Evolutionary conservation across 2,888 invertebrate species (phyloP).

Genomic region (Tromatobia lineatoria): DNA sequence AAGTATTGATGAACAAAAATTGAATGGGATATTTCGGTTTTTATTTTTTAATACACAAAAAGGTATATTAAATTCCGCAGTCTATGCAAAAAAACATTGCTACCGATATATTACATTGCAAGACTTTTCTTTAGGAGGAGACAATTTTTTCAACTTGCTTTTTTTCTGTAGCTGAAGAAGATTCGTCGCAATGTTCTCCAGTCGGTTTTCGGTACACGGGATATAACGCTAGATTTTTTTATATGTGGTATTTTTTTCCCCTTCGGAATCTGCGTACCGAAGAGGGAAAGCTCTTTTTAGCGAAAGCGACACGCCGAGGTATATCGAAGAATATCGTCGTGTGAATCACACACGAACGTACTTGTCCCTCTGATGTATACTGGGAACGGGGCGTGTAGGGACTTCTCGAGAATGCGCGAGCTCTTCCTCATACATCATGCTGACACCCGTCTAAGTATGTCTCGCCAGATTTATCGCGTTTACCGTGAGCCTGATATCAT

Average conservation of each 20-base stretch:
- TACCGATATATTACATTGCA: no score
- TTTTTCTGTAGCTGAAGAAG: constrained; percentile 31
- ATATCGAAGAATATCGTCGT: constrained; percentile 66
- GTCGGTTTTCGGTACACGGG: constrained; percentile 67
- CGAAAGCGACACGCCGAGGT: constrained; percentile 45
- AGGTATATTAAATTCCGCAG: no score
- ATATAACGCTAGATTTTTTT: constrained; percentile 75
- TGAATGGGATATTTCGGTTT: no score
- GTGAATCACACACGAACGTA: constrained; percentile 40
- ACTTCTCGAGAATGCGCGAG: constrained; percentile 71
- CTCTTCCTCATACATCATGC: constrained; percentile 80
- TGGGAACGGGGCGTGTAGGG: constrained; percentile 65
- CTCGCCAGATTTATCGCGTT: constrained; percentile 82
- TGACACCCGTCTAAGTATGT: constrained; percentile 81
- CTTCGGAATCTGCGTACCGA: constrained; percentile 62
- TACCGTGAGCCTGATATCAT: constrained; percentile 80
- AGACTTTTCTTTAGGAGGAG: constrained; percentile 5
- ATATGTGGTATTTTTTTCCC: constrained; percentile 70
- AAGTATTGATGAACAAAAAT: no score
- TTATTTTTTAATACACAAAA: no score
- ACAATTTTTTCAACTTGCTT: constrained; percentile 34
- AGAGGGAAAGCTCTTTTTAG: constrained; percentile 62
- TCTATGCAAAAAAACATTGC: no score
- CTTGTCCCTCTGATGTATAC: constrained; percentile 21
- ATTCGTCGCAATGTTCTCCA: constrained; percentile 71